These are phyloP conservation scores for Zoanthus gigantus DNA, from an alignment of 92 coral and sea anemone species.

Conservation along the genomic window DNA sequence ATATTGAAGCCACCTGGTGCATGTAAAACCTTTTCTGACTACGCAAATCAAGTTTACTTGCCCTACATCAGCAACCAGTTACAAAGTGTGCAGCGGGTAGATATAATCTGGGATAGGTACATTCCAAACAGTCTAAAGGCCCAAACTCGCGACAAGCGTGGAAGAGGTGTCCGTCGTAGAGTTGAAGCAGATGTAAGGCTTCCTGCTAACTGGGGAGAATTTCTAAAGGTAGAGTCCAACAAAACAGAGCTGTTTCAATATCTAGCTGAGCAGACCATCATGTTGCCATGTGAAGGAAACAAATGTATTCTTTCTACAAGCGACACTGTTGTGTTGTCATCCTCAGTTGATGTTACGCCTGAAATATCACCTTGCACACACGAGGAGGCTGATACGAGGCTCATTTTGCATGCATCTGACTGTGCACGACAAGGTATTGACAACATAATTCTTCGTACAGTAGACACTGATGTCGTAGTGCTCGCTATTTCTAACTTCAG, in stretches of 20 bases:
- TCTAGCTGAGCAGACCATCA: slow-evolving; percentile 47
- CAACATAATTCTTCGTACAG: slow-evolving; percentile 36
- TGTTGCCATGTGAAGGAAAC: slow-evolving; percentile 26
- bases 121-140: slow-evolving; percentile 55
- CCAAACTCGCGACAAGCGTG: slow-evolving; percentile 59
- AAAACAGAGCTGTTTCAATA: slow-evolving; percentile 55
- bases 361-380: slow-evolving; percentile 56
- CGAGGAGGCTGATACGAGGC: slow-evolving; percentile 51
- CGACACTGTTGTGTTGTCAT: slow-evolving; percentile 47
- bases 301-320: slow-evolving; percentile 49
- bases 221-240: slow-evolving; percentile 43
- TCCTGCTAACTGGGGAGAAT: slow-evolving; percentile 56
- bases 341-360: slow-evolving; percentile 38
- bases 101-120: slow-evolving; percentile 54
- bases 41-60: slow-evolving; percentile 56
- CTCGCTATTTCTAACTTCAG: slow-evolving; percentile 48
- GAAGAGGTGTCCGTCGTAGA: slow-evolving; percentile 57
- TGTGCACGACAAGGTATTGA: slow-evolving; percentile 44
- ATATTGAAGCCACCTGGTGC: slow-evolving; percentile 59
- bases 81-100: slow-evolving; percentile 44
- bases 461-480: slow-evolving; percentile 47
- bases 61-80: slow-evolving; percentile 56
- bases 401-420: slow-evolving; percentile 45
- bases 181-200: slow-evolving; percentile 52
- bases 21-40: slow-evolving; percentile 8